Evolutionary conservation across 2,888 invertebrate genomes (phyloP), one percentile per base, ranked within the genome.

Genomic region (Trichogramma evanescens): DNA sequence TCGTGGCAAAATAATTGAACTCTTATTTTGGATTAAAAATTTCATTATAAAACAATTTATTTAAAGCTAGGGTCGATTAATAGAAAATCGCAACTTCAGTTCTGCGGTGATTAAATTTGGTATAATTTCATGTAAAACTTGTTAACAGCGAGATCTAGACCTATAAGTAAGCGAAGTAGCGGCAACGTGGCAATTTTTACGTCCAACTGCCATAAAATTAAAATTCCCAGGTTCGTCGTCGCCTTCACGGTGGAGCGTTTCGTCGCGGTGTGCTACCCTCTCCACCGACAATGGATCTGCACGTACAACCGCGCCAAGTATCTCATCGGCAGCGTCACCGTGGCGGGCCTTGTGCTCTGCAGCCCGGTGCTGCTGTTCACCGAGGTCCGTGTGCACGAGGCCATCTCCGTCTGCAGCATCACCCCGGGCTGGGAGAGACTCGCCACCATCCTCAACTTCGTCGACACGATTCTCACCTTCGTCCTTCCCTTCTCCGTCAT

Each of bases 201-300:
- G 26, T 26, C 26, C 2, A 26, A 26, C 26, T 26, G 26, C 26
- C 26, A 48, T 5, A 48, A 48, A 10, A 46, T 6, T 54, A 4
- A 26, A 5, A 38, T 26, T 54, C 26, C 4, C 56, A 63, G 63
- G 63, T 82, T 92, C 63, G 89, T 92, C 26, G 89, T 92, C 6
- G 87, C 91, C 0, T 93, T 93, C 73, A 93, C 93, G 0, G 83
- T 90, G 1, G 93, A 93, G 73, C 82, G 93, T 38, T 93, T 89
- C 74, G 85, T 93, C 5, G 92, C 91, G 0, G 91, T 93, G 1
- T 80, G 86, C 66, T 89, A 90, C 74, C 92, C 92, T 0, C 75
- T 92, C 56, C 82, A 82, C 51, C 80, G 89, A 2, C 86, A 85
- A 61, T 82, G 84, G 4, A 81, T 89, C 78, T 91, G 90, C 74